Percentiles rank a stretch among this genome's conserved stretches.
Evolutionary conservation across 2,888 invertebrate genomes (phyloP).

Genomic region (Pristionchus maxplancki): DNA sequence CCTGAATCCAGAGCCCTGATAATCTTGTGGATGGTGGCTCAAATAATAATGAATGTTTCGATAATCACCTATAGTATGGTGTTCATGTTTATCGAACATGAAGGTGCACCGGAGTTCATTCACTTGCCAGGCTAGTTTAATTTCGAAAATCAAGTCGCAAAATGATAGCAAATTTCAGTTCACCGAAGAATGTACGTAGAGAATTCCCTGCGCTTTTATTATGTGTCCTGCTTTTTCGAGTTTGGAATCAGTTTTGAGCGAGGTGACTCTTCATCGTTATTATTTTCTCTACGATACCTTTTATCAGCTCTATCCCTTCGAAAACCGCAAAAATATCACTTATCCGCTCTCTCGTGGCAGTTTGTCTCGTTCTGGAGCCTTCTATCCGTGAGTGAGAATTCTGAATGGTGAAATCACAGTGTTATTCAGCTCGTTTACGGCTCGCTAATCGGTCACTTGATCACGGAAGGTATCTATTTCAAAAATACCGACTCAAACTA

Average conservation of each 20-base stretch:
- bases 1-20: neutral
- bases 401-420: no score
- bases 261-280: no score
- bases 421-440: neutral
- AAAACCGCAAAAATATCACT: neutral
- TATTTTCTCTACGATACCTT: no score
- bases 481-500: neutral
- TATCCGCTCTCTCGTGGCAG: neutral
- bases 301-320: neutral
- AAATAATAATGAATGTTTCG: neutral
- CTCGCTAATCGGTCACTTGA: neutral
- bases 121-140: neutral
- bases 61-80: neutral
- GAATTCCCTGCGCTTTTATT: neutral
- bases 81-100: neutral
- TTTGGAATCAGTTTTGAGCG: neutral
- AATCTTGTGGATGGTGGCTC: neutral
- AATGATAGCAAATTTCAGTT: neutral
- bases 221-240: neutral
- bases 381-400: neutral
- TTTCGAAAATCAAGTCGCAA: no score
- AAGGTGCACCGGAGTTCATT: neutral
- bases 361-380: neutral
- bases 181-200: neutral
- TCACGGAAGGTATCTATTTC: neutral